Base-by-base conservation (phyloP, 2,113 vertebrate species). In the Saguinus midas region DNA sequence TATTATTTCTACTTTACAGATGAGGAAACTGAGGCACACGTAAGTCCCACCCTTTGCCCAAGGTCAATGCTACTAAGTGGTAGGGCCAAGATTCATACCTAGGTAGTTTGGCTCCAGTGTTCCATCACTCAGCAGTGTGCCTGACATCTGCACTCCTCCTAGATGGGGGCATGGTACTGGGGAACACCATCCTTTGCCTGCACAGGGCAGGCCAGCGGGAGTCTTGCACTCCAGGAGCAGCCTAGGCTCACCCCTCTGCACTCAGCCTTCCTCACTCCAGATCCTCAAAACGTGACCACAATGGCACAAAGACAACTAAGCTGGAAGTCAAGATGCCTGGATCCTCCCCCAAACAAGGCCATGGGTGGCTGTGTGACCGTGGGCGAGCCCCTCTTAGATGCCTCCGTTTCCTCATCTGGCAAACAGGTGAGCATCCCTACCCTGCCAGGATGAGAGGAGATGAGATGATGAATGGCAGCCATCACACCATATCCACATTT, bases 311-410 rank as follows among this genome's bases (percentile, higher is more conserved):
- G 73, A 87, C 17, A 17, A 35, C 68, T 27, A 7, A 4, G 32
- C 18, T 37, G 18, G 18, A 73, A 13, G 52, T n/a, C 2, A 61
- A 86, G 91, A 72, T 8, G 1, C 57, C 58, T 1, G 2, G 68
- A 45, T 18, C 50, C 32, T 29, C n/a, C 1, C 6, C 58, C 40
- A n/a, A 16, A 79, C 80, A 87, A 82, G 48, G 21, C 91, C 70
- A 14, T 0, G 2, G 23, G 78, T 1, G 21, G n/a, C 32, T 27
- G 4, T 4, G 50, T 3, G 35, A 43, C 18, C 2, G 1, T 21
- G 21, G 2, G n/a, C 35, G 13, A 68, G 18, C 1, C 43, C 40
- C 20, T 20, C 48, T 50, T 10, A 20, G 66, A 14, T 4, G 48
- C n/a, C 82, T 72, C 27, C 1, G 29, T 43, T 43, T 68, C 21